Evolutionary conservation across 2,113 vertebrate species (phyloP).

Genomic region (Saguinus midas): DNA sequence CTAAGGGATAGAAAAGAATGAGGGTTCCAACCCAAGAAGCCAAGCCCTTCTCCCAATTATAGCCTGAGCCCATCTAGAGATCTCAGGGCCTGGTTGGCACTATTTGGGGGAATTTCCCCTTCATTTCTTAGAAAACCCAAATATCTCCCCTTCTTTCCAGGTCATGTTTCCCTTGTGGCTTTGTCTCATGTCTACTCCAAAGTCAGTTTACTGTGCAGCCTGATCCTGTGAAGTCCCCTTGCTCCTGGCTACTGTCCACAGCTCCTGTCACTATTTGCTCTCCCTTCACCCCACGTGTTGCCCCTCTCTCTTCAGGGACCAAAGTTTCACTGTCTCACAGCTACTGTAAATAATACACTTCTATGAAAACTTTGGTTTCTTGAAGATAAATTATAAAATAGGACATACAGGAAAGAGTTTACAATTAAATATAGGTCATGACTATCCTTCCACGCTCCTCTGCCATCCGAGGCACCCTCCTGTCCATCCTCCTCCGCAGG

Average conservation of each 20-base stretch:
- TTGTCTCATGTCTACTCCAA: not conserved
- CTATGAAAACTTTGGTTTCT: not conserved
- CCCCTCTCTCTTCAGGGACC: not conserved
- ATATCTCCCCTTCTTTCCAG: not conserved
- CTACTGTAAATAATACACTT: not conserved
- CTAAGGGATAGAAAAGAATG: not conserved
- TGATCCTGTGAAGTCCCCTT: not conserved
- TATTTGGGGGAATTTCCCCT: not conserved
- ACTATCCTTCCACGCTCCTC: not conserved
- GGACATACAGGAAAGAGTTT: not conserved
- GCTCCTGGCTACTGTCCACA: not conserved
- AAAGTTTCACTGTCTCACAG: not conserved
- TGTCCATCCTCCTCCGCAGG: not conserved
- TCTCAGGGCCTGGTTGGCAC: not conserved
- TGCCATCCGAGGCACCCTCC: not conserved
- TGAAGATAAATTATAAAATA: not conserved
- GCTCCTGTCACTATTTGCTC: not conserved
- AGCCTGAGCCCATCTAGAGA: not conserved
- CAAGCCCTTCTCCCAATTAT: not conserved
- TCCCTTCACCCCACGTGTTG: not conserved
- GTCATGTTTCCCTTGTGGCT: not conserved
- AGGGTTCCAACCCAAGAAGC: not conserved
- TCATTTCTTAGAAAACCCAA: constrained; percentile 22
- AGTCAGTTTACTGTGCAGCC: not conserved
- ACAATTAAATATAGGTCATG: not conserved